phyloP scores from a whole-genome alignment of 2,888 invertebrate genomes.

The Argyresthia albistria region DNA sequence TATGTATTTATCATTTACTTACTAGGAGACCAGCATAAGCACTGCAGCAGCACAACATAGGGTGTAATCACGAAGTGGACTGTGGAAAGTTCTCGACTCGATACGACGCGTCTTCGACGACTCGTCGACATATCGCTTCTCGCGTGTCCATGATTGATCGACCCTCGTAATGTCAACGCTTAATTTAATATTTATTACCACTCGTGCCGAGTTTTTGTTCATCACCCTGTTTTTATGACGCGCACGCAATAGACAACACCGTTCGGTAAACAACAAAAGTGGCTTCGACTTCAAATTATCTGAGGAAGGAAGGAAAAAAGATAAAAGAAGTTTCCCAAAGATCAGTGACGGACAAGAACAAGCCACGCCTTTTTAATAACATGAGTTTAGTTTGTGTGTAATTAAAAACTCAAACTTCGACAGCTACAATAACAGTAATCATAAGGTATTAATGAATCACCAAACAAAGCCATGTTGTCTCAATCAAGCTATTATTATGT shows the following conservation, averaged over 20 bases:
- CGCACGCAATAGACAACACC: slow-evolving; percentile 5
- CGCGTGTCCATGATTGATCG: slow-evolving; percentile 37
- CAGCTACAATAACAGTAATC: slow-evolving; percentile 45
- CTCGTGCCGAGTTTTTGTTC: slow-evolving; percentile 19
- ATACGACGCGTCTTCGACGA: slow-evolving; percentile 26
- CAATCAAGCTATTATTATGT: slow-evolving; percentile 58
- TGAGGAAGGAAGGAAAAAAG: slow-evolving; percentile 21
- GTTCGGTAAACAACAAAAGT: slow-evolving; percentile 18
- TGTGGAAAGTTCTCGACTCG: slow-evolving; percentile 35
- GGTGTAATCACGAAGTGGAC: slow-evolving; percentile 6
- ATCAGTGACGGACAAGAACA: slow-evolving; percentile 45
- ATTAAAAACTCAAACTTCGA: slow-evolving; percentile 68
- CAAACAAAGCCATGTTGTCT: slow-evolving; percentile 19
- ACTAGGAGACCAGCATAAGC: too few species aligned
- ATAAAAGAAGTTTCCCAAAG: not conserved
- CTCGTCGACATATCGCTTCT: slow-evolving; percentile 18
- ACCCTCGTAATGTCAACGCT: slow-evolving; percentile 34
- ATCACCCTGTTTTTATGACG: slow-evolving; percentile 12
- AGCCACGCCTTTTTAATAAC: slow-evolving; percentile 56
- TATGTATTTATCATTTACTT: too few species aligned
- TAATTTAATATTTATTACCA: slow-evolving; percentile 39
- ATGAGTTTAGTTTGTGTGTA: slow-evolving; percentile 59
- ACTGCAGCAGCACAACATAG: not conserved
- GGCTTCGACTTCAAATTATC: slow-evolving; percentile 24
- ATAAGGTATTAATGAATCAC: slow-evolving; percentile 43